Conservation (phyloP, 1,140 invertebrate genomes). For the Venturia canescens region DNA sequence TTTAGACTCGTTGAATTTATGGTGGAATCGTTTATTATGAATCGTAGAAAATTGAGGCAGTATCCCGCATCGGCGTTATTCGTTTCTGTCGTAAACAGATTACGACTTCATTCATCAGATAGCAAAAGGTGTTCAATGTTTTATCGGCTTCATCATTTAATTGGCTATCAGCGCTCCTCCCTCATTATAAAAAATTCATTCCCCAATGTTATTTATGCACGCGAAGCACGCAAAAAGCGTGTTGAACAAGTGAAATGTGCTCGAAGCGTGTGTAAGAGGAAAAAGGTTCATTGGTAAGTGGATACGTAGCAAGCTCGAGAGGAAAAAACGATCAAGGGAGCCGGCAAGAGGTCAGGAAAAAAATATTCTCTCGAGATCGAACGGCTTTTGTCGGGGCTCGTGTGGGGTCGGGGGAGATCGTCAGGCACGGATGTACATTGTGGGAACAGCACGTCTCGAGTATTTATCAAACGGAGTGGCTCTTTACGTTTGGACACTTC, state of each 20-base stretch:
- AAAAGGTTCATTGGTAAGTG: background rate
- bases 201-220: background rate
- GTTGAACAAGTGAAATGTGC: background rate
- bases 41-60: too few species aligned
- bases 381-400: background rate
- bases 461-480: slow-evolving; percentile 35
- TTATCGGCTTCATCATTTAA: too few species aligned
- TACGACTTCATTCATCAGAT: too few species aligned
- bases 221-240: background rate
- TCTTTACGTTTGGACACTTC: slow-evolving; percentile 20
- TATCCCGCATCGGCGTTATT: too few species aligned
- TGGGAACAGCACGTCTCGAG: slow-evolving; percentile 29
- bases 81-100: too few species aligned
- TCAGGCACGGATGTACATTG: background rate
- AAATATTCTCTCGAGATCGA: background rate
- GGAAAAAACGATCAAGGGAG: background rate
- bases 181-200: background rate
- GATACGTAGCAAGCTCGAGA: background rate
- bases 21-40: too few species aligned
- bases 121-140: too few species aligned
- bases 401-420: background rate
- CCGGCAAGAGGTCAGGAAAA: slow-evolving; percentile 1
- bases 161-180: too few species aligned
- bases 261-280: background rate
- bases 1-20: too few species aligned